A percentile compares a stretch with the other conserved stretches of the same genome.
Evolutionary conservation across 2,888 invertebrate species (phyloP).

Genomic region (Aproaerema taeniolella): DNA sequence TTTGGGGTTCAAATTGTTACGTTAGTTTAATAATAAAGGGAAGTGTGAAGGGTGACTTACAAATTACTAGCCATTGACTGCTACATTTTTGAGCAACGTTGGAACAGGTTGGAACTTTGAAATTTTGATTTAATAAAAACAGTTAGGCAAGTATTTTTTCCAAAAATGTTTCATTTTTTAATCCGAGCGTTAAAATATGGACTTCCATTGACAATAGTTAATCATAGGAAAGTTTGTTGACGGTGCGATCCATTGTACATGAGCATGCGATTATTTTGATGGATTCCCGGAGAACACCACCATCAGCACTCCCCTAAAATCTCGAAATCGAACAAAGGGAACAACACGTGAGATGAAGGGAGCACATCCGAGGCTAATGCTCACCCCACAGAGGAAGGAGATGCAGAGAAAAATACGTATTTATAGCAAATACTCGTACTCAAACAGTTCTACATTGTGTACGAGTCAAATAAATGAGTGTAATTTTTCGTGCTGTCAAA

Average conservation of each 20-base stretch:
- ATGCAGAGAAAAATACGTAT: constrained; percentile 77
- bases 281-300: constrained; percentile 68
- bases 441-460: constrained; percentile 79
- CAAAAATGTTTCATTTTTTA: constrained; percentile 5
- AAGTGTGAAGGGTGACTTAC: constrained; percentile 6
- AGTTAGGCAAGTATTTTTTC: neutral
- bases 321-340: constrained; percentile 72
- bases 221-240: constrained; percentile 58
- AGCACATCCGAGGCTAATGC: constrained; percentile 65
- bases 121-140: neutral
- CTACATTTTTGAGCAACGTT: constrained; percentile 3
- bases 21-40: constrained; percentile 6
- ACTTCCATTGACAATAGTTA: constrained; percentile 40
- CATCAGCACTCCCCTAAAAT: constrained; percentile 73
- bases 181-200: constrained; percentile 6
- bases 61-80: constrained; percentile 7
- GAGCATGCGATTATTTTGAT: constrained; percentile 72
- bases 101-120: neutral
- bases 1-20: constrained; percentile 12
- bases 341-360: constrained; percentile 72
- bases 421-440: constrained; percentile 79
- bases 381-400: constrained; percentile 73
- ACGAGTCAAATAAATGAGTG: constrained; percentile 77
- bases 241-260: constrained; percentile 66
- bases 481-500: constrained; percentile 78